Percentiles rank a stretch among this genome's conserved stretches.
These are phyloP conservation scores for Drosophila lacteicornis DNA, from an alignment of 1,140 invertebrate species.

Conservation along the genomic window DNA sequence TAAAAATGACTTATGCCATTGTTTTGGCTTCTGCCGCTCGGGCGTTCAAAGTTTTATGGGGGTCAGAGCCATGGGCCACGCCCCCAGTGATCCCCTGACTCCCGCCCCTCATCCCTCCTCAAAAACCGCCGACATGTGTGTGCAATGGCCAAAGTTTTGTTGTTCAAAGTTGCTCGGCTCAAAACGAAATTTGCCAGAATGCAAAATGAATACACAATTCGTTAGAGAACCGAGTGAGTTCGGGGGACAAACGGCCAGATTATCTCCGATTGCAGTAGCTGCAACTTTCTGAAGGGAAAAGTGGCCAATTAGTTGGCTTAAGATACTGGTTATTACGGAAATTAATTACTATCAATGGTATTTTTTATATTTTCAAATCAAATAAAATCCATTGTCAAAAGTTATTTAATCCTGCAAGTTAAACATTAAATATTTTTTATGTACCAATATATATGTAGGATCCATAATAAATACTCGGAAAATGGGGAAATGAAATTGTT, in stretches of 20 bases:
- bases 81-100: neutral
- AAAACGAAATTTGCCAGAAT: conserved; percentile 18
- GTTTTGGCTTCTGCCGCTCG: conserved; percentile 40
- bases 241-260: conserved; percentile 6
- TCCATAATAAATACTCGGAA: neutral
- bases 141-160: conserved; percentile 44
- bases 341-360: too few relatives aligned
- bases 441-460: neutral
- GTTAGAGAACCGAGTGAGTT: neutral
- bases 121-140: conserved; percentile 25
- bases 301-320: neutral
- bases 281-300: too few relatives aligned
- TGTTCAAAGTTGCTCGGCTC: conserved; percentile 14
- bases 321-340: neutral
- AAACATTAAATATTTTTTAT: conserved; percentile 14
- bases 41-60: conserved; percentile 36
- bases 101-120: neutral
- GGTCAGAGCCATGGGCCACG: conserved; percentile 22
- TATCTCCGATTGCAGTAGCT: neutral
- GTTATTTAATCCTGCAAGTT: conserved; percentile 6
- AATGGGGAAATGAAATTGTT: conserved; percentile 24
- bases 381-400: neutral
- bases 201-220: conserved; percentile 35
- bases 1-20: conserved; percentile 63
- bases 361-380: neutral